Evolutionary conservation across 2,113 vertebrate species (phyloP).

Genomic region (Petroica traversi): DNA sequence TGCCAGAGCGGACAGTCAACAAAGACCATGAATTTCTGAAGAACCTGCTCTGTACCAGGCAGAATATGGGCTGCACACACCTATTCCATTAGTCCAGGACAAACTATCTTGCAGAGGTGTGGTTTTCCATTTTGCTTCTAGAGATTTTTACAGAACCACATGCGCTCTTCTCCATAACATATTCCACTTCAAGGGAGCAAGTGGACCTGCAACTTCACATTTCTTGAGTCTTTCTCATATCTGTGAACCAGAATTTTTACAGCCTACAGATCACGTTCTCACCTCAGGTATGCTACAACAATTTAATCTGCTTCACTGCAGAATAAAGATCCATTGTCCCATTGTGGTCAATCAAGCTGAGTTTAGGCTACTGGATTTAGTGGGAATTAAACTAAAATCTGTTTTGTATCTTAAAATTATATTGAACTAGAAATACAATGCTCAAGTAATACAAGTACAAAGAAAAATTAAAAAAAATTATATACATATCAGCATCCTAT

Average conservation of each 20-base stretch:
- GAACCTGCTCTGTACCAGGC: background rate
- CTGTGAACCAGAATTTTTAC: background rate
- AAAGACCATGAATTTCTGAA: background rate
- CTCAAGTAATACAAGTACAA: background rate
- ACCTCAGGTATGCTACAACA: background rate
- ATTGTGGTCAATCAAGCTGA: background rate
- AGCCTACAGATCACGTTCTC: background rate
- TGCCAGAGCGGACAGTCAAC: background rate
- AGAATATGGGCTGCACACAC: background rate
- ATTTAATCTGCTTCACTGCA: background rate
- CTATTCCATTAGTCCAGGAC: background rate
- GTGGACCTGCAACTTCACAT: background rate
- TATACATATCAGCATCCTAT: background rate
- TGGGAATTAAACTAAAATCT: background rate
- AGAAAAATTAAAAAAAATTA: rapidly evolving
- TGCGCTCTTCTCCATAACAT: background rate
- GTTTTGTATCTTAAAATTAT: background rate
- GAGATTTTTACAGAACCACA: background rate
- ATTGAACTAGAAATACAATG: background rate
- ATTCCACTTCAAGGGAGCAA: background rate
- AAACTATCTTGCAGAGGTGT: background rate
- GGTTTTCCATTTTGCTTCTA: background rate
- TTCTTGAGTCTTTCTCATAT: background rate
- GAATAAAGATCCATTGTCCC: background rate
- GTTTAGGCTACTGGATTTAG: background rate